These are phyloP conservation scores for Sialis lutaria DNA, from an alignment of 2,888 invertebrate species.

Conservation along the genomic window DNA sequence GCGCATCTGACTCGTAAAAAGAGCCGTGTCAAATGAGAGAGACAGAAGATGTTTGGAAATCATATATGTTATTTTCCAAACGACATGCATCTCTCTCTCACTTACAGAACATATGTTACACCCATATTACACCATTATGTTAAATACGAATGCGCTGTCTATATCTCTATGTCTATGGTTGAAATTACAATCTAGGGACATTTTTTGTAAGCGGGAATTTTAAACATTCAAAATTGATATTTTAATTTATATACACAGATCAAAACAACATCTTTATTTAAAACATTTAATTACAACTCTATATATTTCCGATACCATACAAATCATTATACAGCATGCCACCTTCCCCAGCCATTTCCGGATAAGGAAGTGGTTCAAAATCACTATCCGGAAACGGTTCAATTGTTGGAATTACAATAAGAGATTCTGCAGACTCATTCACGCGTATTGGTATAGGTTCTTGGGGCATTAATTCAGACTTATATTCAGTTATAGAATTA, in stretches of 20 bases:
- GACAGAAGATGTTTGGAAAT: too few relatives aligned
- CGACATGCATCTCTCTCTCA: too few relatives aligned
- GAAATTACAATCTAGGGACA: too few relatives aligned
- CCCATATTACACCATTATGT: too few relatives aligned
- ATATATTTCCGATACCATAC: background rate
- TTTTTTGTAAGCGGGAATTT: too few relatives aligned
- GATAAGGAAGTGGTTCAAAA: background rate
- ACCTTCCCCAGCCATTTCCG: background rate
- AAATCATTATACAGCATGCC: background rate
- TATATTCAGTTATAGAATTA: slow-evolving; percentile 45
- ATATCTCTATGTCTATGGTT: too few relatives aligned
- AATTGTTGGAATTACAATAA: slow-evolving; percentile 20
- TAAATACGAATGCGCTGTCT: too few relatives aligned
- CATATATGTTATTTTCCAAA: too few relatives aligned
- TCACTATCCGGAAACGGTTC: background rate
- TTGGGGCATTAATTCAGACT: slow-evolving; percentile 49
- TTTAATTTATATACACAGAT: background rate
- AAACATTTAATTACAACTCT: background rate
- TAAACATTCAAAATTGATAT: too few relatives aligned
- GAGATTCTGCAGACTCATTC: slow-evolving; percentile 41
- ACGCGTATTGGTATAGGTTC: slow-evolving; percentile 48
- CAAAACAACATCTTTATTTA: background rate
- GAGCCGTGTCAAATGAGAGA: too few relatives aligned
- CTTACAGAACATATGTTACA: too few relatives aligned
- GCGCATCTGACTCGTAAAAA: too few relatives aligned